Evolutionary conservation across 2,797 vertebrate species (phyloP), one percentile per base, ranked within the genome.

Genomic region (Hydrocynus forskahlii): DNA sequence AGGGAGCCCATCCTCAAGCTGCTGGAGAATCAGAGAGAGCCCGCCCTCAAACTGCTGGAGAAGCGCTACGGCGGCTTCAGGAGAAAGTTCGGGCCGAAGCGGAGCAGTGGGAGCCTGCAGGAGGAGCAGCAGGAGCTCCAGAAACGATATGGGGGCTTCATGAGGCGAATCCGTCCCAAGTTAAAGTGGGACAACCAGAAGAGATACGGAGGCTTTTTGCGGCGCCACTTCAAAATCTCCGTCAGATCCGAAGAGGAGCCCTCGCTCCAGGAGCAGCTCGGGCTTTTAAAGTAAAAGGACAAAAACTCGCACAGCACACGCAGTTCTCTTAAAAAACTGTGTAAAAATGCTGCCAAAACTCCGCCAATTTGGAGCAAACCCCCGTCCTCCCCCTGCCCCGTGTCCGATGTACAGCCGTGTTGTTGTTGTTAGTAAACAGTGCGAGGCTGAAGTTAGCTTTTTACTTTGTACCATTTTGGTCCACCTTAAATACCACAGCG

Each of bases 171-270:
- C 90, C 95, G 97, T 7, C 97, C 97, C 67, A 99, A 97, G 91
- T 89, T 98, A 73, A 96, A 96, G 87, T 98, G 97, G 97, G 96
- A 97, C 93, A 97, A 98, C 88, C 94, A 96, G 92, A 97, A 96
- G 87, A 92, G 97, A n/a, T 98, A 98, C 2, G 98, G 97, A 0
- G 96, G 97, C 7, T 98, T 97, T 89, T 94, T 98, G 89, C 90
- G 97, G 75, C 95, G 96, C 54, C 97, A 98, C 90, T 99, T 97
- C 94, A 97, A 97, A 92, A 93, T 98, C 83, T 95, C 93, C 0
- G 93, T 95, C 0, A 94, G 97, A 50, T 96, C 97, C 0, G 94
- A 93, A 0, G 96, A 98, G 88, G 95, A 97, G 73, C 96, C 97
- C 13, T 90, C 57, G 2, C 89, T 92, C 78, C 92, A 95, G 35